Base-by-base conservation (phyloP, 1,140 invertebrate species). In the Heliconius nattereri region DNA sequence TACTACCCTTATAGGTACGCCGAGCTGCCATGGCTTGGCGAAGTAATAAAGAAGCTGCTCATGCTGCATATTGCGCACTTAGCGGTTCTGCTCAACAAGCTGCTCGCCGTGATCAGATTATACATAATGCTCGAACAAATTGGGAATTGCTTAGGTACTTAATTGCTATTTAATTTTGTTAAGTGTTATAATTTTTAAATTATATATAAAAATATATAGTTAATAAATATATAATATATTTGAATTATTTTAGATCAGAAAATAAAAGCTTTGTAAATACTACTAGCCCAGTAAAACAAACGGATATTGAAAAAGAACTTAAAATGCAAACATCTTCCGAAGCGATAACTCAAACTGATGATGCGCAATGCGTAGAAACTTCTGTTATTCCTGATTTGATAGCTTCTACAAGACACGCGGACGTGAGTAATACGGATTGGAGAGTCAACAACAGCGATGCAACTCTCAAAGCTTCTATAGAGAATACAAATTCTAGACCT, bases 71-170 rank as follows among this genome's bases (percentile, higher is more conserved):
- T 79, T 95, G 96, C 76, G 96, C 97, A 45, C 94, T 97, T 5
- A 96, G 95, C n/a, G 96, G 96, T 45, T 95, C 96, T 81, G 95
- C 96, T 3, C 96, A 96, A 82, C 95, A 96, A 79, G 96, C 95
- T 81, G 96, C 96, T 37, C 93, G 96, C 1, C 92, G 97, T 6
- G 97, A 97, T 85, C 96, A 97, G 91, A 96, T 97, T 2, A 97
- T 98, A 76, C 96, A 97, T 40, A 98, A 98, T 89, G 97, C 97
- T 2, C 95, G 97, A 83, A 97, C 97, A 3, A 97, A 97, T 84
- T 98, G 97, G 97, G 97, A 98, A 90, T 90, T 97, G 71, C 89
- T 97, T 2, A 95, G 97, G 84, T 96, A n/a, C n/a, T n/a, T n/a
- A 13, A 72, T 60, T 78, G 1, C 45, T 37, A n/a, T 45, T 71